Evolutionary conservation across 2,888 invertebrate species (phyloP), one percentile per base, ranked within the genome.

Genomic region (Matsumyia berberina): DNA sequence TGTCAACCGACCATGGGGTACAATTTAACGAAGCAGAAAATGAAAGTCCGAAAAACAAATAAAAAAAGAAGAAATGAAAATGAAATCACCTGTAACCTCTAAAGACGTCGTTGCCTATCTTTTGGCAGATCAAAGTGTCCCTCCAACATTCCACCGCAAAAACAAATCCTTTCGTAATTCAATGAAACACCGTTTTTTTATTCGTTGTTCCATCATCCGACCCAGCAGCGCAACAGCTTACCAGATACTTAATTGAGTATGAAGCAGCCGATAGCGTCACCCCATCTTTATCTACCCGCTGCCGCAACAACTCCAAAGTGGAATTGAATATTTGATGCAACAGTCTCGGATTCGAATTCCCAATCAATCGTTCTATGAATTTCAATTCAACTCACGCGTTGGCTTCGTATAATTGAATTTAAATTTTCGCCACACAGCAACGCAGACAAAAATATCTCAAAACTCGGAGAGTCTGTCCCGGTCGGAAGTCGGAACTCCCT

Each of bases 81-180:
- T 44, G 11, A 49, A 64, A 66, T 58, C 64, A 74, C 67, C 80
- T 67, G 80, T 67, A 67, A 67, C 60, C 35, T 73, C 67, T 44
- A 35, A 37, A 46, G 37, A 62, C 64, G 24, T n/a, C 64, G 35
- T 57, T 51, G 12, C n/a, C 7, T 7, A 51, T 35, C 51, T 46
- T n/a, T 15, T 39, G 44, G 46, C 35, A 55, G 42, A 24, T 62
- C 39, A 39, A 49, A 24, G 12, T 11, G 7, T 39, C 9, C 29
- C 8, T 33, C 60, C 37, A 29, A 35, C n/a, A n/a, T n/a, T n/a
- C 29, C 24, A 69, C 60, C 24, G 44, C 53, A 60, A 12, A n/a
- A 9, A 67, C 31, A 67, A 67, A 80, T 80, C 60, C 37, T 53
- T 74, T 60, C 60, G 67, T 53, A 58, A 79, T 64, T 72, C 64